Evolutionary conservation across 2,113 vertebrate genomes (phyloP).

Genomic region (Gnathonemus echidnorhynchus): DNA sequence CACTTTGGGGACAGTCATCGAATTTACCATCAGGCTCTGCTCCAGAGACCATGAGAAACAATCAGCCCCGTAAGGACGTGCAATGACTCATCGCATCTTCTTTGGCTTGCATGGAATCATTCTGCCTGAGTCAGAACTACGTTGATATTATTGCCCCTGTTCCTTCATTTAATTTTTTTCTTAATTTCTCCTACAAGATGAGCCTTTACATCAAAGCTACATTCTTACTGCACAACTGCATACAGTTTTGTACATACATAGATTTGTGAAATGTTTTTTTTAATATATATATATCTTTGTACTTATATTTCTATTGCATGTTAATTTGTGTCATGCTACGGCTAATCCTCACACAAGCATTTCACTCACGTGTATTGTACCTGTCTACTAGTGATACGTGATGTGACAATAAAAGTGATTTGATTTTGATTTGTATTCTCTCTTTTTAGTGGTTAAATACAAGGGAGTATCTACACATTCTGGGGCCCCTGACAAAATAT

Average conservation of each 20-base stretch:
- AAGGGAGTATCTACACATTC: background rate
- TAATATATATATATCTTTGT: no score
- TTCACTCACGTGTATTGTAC: no score
- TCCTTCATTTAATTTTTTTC: background rate
- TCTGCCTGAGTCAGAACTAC: background rate
- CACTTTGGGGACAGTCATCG: background rate
- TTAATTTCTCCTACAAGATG: background rate
- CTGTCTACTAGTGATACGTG: no score
- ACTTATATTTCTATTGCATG: no score
- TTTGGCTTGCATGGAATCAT: no score
- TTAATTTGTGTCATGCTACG: no score
- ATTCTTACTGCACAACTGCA: no score
- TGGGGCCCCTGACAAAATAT: background rate
- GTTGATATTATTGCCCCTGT: background rate
- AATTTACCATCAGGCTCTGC: background rate
- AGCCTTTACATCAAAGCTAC: background rate
- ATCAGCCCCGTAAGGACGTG: background rate
- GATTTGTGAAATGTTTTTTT: no score
- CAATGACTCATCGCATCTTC: constrained; percentile 29
- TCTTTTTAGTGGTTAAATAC: background rate
- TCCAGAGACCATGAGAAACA: background rate
- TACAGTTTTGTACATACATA: no score
- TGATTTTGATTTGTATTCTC: background rate
- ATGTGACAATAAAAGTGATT: no score
- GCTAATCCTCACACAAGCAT: no score